Base-by-base conservation (phyloP, 2,888 invertebrate genomes). In the Melolontha melolontha region DNA sequence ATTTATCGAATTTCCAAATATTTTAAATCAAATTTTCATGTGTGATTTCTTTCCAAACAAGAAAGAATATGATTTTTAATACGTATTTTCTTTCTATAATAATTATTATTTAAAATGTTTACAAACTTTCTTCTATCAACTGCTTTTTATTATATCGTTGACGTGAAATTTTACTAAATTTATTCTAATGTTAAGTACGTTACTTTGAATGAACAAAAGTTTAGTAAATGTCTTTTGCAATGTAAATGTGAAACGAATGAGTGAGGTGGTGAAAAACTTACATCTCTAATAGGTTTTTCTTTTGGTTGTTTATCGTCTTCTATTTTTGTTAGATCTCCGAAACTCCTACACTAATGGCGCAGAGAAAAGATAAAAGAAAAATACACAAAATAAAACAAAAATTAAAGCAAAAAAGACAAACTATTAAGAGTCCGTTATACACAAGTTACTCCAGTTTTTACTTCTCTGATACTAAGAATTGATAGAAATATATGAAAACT, bases 261-360 rank as follows among this genome's bases (percentile, higher is more conserved):
- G 42, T 40, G 50, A 50, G 29, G 29, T 16, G 12, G 47, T 29
- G 10, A 27, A 62, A 54, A 63, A 69, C 69, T 69, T 63, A 69
- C 69, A 39, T 66, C 66, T 69, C 69, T 57, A 22, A 47, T 27
- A 8, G 39, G 22, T 49, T 65, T 68, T 44, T 68, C 68, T 47
- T 68, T 68, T 14, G 57, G 59, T 49, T 42, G 41, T 39, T 73
- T 68, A 71, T 82, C 83, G 71, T 85, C 85, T 66, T 80, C 84
- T 75, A 86, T 82, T 81, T 85, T 86, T 77, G 87, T 86, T 78
- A 88, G 83, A 82, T 88, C 87, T 78, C 87, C 87, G 80, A 87
- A 88, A 83, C 88, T 88, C 80, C 87, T 86, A 83, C 88, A 87
- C 88, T 88, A 84, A 47, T 62, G 47, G 47, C 47, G 59, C 47